phyloP scores from a whole-genome alignment of 1,140 invertebrate species.

The Berghia stephanieae region DNA sequence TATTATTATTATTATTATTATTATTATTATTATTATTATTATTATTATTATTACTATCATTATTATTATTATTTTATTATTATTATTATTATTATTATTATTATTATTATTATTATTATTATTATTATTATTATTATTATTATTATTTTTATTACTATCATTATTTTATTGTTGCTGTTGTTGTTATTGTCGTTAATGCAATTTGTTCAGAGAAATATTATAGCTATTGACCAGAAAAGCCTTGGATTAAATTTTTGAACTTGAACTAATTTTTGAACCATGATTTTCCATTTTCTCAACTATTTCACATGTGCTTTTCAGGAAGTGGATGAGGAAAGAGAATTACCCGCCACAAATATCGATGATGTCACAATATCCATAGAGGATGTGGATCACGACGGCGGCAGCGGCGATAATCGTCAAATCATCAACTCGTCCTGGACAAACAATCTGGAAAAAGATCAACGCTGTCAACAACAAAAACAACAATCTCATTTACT shows the following conservation, averaged over 20 bases:
- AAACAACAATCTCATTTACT: conserved; percentile 14
- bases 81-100: not conserved
- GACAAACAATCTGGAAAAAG: not conserved
- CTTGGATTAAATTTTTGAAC: not conserved
- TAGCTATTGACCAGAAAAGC: not conserved
- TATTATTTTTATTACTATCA: not conserved
- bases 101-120: not conserved
- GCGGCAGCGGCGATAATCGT: not conserved
- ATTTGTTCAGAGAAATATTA: no score
- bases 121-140: not conserved
- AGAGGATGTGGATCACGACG: conserved; percentile 39
- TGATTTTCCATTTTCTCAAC: not conserved
- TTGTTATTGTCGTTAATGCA: no score
- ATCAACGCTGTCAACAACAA: not conserved
- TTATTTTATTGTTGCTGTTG: no score
- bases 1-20: no score
- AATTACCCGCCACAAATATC: conserved; percentile 53
- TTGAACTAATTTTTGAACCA: not conserved
- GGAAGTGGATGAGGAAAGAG: conserved; percentile 56
- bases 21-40: no score
- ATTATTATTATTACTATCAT: no score
- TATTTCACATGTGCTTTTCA: conserved; percentile 30
- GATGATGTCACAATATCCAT: conserved; percentile 54
- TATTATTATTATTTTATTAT: no score
- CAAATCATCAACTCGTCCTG: not conserved